Evolutionary conservation across 2,888 invertebrate species (phyloP), one percentile per base, ranked within the genome.

Genomic region (Microdon myrmicae): DNA sequence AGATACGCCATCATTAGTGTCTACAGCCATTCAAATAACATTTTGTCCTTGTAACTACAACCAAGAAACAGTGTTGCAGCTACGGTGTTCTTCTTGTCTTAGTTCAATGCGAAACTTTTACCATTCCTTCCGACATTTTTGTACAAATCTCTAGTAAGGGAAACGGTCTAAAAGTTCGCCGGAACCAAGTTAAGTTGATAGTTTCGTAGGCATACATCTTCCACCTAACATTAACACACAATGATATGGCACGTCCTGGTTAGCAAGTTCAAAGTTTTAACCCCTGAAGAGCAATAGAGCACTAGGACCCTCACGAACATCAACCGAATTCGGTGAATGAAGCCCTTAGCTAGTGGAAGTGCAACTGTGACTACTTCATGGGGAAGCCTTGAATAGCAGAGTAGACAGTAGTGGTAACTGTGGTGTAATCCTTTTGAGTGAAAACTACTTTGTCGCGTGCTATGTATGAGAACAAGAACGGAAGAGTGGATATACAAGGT

Each of bases 351-450:
- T 10, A 31, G 44, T 1, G 14, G 28, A 8, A 14, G 19, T 4
- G 26, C 19, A 20, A 12, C 34, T 47, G 28, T 38, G 32, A 26
- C 44, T 41, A 48, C 43, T 44, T 49, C 22, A 13, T 19, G 48
- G 48, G 20, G 22, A 35, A 20, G 41, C 53, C 44, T 44, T 35
- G 26, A 38, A 55, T 37, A 41, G 56, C 41, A 25, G 39, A 23
- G 56, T 45, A 25, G 39, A 23, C 35, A 35, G 44, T 45, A 64
- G 45, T 51, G 49, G 41, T 51, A 44, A 31, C 25, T 56, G 64
- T 32, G 58, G 64, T 64, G 58, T 64, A 58, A 58, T 58, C 51
- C 64, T 58, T n/a, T 64, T 64, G 64, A 53, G 53, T 56, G 48
- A 37, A 64, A 64, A 64, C 51, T 58, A 58, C 53, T 56, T 51